Conservation (phyloP, 2,797 vertebrate species). For the Gambelia wislizenii region DNA sequence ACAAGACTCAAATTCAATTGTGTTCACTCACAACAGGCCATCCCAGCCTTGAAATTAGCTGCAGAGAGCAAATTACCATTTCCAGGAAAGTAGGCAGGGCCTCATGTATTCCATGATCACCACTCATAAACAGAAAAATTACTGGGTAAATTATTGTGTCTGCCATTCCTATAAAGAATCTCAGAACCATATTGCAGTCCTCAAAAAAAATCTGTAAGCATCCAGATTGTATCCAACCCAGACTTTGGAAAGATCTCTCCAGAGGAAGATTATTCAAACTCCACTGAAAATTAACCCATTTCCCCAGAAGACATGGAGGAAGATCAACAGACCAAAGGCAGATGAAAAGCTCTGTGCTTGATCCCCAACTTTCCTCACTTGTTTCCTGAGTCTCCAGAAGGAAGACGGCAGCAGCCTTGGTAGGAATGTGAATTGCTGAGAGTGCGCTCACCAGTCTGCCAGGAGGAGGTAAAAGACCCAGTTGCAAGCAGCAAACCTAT, state of each 20-base stretch:
- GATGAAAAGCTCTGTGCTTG: background rate
- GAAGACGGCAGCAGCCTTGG: background rate
- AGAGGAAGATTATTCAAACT: background rate
- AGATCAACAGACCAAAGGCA: background rate
- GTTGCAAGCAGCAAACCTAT: background rate
- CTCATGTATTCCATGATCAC: background rate
- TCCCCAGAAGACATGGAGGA: background rate
- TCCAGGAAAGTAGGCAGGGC: background rate
- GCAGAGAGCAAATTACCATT: background rate
- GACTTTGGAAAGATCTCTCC: background rate
- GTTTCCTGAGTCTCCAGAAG: background rate
- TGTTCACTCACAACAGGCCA: background rate
- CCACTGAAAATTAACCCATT: background rate
- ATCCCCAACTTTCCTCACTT: too few relatives aligned
- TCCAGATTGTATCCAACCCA: background rate
- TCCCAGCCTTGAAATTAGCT: background rate
- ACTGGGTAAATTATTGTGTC: background rate
- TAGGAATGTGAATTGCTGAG: background rate
- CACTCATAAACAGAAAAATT: background rate
- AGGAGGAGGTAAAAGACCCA: background rate
- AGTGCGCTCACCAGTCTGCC: too few relatives aligned
- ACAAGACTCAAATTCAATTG: background rate
- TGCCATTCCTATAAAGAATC: background rate
- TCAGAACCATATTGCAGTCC: background rate
- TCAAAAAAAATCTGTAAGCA: background rate